phyloP scores from a whole-genome alignment of 1,140 invertebrate species.

The Halesus radiatus region DNA sequence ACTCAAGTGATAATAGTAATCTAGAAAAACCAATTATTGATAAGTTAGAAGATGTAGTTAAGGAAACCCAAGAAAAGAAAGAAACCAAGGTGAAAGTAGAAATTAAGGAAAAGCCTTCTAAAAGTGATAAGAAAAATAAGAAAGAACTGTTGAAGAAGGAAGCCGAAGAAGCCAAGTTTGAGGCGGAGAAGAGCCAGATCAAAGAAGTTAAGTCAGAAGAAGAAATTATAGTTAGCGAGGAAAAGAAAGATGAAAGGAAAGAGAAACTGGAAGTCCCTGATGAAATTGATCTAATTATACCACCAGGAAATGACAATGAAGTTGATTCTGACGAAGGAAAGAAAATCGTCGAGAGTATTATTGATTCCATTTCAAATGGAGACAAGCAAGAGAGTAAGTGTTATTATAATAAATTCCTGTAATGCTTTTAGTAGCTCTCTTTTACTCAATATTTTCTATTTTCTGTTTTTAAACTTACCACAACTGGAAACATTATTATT shows the following conservation, averaged over 20 bases:
- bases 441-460: too few relatives aligned
- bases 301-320: conserved; percentile 68
- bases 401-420: too few relatives aligned
- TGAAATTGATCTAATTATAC: conserved; percentile 62
- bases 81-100: conserved; percentile 56
- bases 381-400: conserved; percentile 84
- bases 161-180: conserved; percentile 57
- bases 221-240: conserved; percentile 44
- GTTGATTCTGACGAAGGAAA: conserved; percentile 90
- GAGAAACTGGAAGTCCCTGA: conserved; percentile 48
- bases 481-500: too few relatives aligned
- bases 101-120: conserved; percentile 55
- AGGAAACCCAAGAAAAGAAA: conserved; percentile 44
- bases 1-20: conserved; percentile 35
- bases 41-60: conserved; percentile 56
- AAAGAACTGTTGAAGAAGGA: conserved; percentile 63
- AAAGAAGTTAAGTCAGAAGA: conserved; percentile 55
- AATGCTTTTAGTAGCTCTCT: too few relatives aligned
- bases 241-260: conserved; percentile 61
- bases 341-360: conserved; percentile 92
- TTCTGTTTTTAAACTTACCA: too few relatives aligned
- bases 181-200: conserved; percentile 57
- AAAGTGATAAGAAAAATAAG: conserved; percentile 61
- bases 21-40: conserved; percentile 66
- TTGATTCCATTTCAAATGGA: conserved; percentile 83